Conservation (phyloP, 2,888 invertebrate genomes). For the Tipula confusa region DNA sequence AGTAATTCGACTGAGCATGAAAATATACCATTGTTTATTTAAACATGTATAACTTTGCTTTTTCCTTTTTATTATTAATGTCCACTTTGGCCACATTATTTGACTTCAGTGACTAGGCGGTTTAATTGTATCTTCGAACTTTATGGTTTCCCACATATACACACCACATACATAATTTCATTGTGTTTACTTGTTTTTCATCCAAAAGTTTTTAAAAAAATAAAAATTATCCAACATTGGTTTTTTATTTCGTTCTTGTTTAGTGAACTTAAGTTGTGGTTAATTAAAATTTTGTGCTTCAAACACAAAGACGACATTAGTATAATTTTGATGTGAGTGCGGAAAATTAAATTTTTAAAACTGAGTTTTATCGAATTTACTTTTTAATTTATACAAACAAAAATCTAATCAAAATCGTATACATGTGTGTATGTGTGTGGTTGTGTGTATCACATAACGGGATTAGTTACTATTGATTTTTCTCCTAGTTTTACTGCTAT, state of each 20-base stretch:
- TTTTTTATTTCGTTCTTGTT: not conserved
- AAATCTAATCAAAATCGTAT: not conserved
- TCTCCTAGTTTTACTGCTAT: not conserved
- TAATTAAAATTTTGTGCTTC: not conserved
- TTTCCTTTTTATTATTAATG: not conserved
- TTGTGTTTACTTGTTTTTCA: not conserved
- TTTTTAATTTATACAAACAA: not conserved
- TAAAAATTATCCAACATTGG: not conserved
- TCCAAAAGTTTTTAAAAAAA: not conserved
- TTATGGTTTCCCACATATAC: not conserved
- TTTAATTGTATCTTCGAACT: not conserved
- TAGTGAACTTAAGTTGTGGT: not conserved
- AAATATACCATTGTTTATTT: no score
- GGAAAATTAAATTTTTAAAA: not conserved
- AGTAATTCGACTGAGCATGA: no score
- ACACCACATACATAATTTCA: not conserved
- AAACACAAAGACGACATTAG: not conserved
- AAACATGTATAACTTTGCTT: no score
- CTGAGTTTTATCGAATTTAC: not conserved
- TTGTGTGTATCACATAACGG: not conserved
- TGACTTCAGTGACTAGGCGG: not conserved
- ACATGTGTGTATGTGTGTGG: no score
- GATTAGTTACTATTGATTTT: not conserved
- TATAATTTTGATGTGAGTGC: not conserved
- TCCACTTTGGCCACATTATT: not conserved